A percentile compares a stretch with the other conserved stretches of the same genome.
Evolutionary conservation across 1,140 invertebrate genomes (phyloP).

Genomic region (Steinernema feltiae): DNA sequence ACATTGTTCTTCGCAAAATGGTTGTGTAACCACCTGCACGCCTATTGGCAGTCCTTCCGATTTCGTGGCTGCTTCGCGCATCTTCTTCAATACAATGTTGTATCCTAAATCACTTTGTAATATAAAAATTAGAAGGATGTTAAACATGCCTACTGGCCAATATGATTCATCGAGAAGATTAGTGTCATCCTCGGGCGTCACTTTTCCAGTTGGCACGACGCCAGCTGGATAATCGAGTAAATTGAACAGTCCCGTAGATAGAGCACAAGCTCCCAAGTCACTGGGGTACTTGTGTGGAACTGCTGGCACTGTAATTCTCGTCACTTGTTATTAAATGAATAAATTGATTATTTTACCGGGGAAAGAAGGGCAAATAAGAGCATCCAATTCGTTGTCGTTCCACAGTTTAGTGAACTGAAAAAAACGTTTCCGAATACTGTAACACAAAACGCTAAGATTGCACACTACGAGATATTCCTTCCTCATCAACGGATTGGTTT

Average conservation of each 20-base stretch:
- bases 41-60: slow-evolving; percentile 39
- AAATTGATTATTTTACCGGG: not conserved
- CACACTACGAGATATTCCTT: no score
- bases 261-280: slow-evolving; percentile 33
- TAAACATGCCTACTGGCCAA: not conserved
- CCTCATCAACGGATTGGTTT: no score
- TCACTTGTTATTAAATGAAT: not conserved
- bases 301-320: slow-evolving; percentile 33
- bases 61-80: slow-evolving; percentile 41
- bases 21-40: slow-evolving; percentile 50
- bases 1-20: slow-evolving; percentile 51
- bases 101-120: slow-evolving; percentile 38
- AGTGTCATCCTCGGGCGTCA: slow-evolving; percentile 29
- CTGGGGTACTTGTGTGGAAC: slow-evolving; percentile 43
- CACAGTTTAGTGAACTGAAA: slow-evolving; percentile 47
- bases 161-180: not conserved
- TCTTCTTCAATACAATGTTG: slow-evolving; percentile 44
- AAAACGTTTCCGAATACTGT: slow-evolving; percentile 28
- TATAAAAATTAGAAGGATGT: no score
- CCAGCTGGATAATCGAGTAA: slow-evolving; percentile 31
- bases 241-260: slow-evolving; percentile 45
- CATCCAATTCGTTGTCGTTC: slow-evolving; percentile 47
- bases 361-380: slow-evolving; percentile 51
- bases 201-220: slow-evolving; percentile 28
- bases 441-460: slow-evolving; percentile 30